These are phyloP conservation scores for Okamejei kenojei DNA, from an alignment of 2,797 vertebrate species.

Conservation along the genomic window DNA sequence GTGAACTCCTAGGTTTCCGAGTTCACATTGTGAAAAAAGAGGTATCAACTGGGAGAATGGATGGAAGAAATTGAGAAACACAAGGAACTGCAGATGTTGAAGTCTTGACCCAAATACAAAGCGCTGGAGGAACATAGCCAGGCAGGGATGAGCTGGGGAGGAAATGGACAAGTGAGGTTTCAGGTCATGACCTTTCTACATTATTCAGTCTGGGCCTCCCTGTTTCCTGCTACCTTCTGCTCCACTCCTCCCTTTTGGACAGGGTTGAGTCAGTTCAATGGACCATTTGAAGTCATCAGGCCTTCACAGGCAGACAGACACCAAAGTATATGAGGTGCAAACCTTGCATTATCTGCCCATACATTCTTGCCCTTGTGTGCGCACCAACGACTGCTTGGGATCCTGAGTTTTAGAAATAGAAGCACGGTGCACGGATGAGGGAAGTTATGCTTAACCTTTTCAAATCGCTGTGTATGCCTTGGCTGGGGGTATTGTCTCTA, in stretches of 20 bases:
- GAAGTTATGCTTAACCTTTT: neutral
- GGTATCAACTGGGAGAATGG: neutral
- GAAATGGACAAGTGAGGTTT: too few relatives aligned
- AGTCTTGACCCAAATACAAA: too few relatives aligned
- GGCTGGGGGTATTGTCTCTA: neutral
- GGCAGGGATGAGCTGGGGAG: too few relatives aligned
- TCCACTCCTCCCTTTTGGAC: neutral
- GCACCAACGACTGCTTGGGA: neutral
- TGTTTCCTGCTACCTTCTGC: neutral
- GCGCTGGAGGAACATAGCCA: too few relatives aligned
- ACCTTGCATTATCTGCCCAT: too few relatives aligned
- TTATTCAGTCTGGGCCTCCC: neutral
- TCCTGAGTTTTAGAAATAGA: conserved; percentile 1
- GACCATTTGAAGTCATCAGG: neutral
- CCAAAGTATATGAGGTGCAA: neutral
- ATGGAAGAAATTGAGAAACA: too few relatives aligned
- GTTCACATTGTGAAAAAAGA: neutral
- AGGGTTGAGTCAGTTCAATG: neutral
- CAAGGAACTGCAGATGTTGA: too few relatives aligned
- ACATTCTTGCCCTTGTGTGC: too few relatives aligned
- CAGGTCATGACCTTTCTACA: too few relatives aligned
- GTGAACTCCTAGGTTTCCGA: neutral
- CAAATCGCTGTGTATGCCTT: neutral
- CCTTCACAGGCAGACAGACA: neutral
- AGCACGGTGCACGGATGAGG: neutral